phyloP scores from a whole-genome alignment of 2,888 invertebrate species.

The Lapara coniferarum region DNA sequence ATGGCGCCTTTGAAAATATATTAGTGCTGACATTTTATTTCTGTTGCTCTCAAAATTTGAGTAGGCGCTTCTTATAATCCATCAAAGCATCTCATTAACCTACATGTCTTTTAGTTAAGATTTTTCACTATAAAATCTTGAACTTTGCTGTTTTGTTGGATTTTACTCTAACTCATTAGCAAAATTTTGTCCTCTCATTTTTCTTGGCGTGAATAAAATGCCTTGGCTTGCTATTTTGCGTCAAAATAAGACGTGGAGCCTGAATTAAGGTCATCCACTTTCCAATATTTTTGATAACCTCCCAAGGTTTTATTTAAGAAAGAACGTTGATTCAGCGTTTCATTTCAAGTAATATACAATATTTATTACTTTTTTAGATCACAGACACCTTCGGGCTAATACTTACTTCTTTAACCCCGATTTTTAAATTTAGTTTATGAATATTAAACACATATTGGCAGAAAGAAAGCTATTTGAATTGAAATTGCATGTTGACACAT shows the following conservation, averaged over 20 bases:
- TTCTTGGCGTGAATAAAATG: not conserved
- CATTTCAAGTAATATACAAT: too few relatives aligned
- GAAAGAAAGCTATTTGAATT: too few relatives aligned
- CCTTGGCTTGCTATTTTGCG: not conserved
- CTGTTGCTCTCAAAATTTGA: slow-evolving; percentile 10
- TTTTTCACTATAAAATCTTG: slow-evolving; percentile 14
- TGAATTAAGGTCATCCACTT: not conserved
- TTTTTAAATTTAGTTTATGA: too few relatives aligned
- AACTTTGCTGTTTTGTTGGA: not conserved
- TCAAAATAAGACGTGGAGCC: not conserved
- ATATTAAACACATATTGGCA: too few relatives aligned
- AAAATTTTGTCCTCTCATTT: not conserved
- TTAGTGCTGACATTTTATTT: slow-evolving; percentile 14
- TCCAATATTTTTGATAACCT: not conserved
- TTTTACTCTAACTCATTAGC: not conserved
- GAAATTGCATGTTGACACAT: too few relatives aligned
- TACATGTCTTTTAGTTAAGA: slow-evolving; percentile 12
- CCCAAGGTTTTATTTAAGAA: not conserved
- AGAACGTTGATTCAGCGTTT: too few relatives aligned
- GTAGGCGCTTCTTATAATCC: slow-evolving; percentile 18
- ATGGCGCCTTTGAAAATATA: slow-evolving; percentile 18
- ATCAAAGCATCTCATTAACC: slow-evolving; percentile 24
- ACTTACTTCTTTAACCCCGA: too few relatives aligned
- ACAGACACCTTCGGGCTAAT: too few relatives aligned
- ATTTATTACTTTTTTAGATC: too few relatives aligned